A percentile compares a stretch with the other conserved stretches of the same genome.
These are phyloP conservation scores for Tachina fera DNA, from an alignment of 2,888 invertebrate species.

Conservation along the genomic window DNA sequence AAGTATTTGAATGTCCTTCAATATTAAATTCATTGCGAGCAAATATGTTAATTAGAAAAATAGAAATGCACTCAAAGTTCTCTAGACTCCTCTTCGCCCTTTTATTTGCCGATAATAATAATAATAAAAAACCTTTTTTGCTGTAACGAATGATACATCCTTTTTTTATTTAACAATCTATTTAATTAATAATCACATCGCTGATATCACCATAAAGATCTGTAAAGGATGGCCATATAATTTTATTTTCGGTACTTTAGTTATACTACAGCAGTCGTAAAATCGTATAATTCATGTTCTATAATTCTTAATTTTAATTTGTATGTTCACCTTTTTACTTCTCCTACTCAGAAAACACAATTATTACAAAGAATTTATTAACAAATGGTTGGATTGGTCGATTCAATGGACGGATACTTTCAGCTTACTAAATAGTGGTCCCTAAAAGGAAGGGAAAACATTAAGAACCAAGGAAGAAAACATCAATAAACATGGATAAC, in stretches of 20 bases:
- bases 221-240: conserved; percentile 54
- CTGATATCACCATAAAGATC: conserved; percentile 61
- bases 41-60: neutral
- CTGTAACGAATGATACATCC: neutral
- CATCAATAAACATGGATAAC: conserved; percentile 31
- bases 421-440: conserved; percentile 37
- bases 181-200: conserved; percentile 61
- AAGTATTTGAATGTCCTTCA: neutral
- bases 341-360: conserved; percentile 47
- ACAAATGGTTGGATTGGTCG: conserved; percentile 51
- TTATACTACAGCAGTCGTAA: conserved; percentile 57
- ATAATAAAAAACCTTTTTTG: neutral
- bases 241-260: conserved; percentile 50
- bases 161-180: conserved; percentile 30
- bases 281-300: conserved; percentile 69
- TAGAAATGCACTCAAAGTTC: neutral
- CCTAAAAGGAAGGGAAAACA: conserved; percentile 28
- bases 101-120: neutral
- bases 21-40: neutral
- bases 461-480: conserved; percentile 8
- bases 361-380: conserved; percentile 69
- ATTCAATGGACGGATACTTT: neutral
- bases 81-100: neutral
- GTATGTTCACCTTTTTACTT: conserved; percentile 22
- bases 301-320: conserved; percentile 67